phyloP scores from a whole-genome alignment of 2,113 vertebrate genomes.

The Hepsetus odoe region DNA sequence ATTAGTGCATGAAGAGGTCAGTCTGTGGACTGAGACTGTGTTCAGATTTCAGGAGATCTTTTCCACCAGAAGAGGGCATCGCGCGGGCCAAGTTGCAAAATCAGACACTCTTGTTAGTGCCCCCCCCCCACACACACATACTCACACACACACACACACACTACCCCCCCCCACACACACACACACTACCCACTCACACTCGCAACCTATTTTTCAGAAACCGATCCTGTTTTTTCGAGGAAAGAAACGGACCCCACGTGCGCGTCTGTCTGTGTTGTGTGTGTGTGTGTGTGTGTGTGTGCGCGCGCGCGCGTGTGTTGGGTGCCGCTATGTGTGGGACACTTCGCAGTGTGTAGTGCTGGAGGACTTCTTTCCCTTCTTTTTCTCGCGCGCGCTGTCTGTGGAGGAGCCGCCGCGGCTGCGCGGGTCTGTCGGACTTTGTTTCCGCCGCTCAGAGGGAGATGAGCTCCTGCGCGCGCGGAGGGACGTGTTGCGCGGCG shows the following conservation, averaged over 20 bases:
- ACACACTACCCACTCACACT: not conserved
- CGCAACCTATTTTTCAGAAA: constrained; percentile 3
- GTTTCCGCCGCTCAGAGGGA: too few relatives aligned
- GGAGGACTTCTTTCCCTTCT: too few relatives aligned
- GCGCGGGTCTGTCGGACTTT: too few relatives aligned
- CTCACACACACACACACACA: not conserved
- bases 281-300: too few relatives aligned
- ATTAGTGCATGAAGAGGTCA: too few relatives aligned
- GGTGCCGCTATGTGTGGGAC: too few relatives aligned
- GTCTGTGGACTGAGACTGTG: not conserved
- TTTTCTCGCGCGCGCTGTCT: too few relatives aligned
- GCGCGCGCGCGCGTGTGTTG: too few relatives aligned
- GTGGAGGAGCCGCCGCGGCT: too few relatives aligned
- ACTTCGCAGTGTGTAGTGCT: too few relatives aligned
- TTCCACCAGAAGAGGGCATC: constrained; percentile 54
- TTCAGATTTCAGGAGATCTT: constrained; percentile 6
- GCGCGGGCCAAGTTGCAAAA: constrained; percentile 14
- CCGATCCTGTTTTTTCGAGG: too few relatives aligned
- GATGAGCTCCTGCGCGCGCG: not conserved
- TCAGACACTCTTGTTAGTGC: constrained; percentile 39
- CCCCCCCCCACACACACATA: not conserved
- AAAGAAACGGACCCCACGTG: not conserved
- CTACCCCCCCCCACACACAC: not conserved
- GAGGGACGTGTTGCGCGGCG: constrained; percentile 50
- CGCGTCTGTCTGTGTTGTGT: too few relatives aligned